Evolutionary conservation across 92 coral and sea anemone species (phyloP).

Genomic region (Heteractis magnifica): DNA sequence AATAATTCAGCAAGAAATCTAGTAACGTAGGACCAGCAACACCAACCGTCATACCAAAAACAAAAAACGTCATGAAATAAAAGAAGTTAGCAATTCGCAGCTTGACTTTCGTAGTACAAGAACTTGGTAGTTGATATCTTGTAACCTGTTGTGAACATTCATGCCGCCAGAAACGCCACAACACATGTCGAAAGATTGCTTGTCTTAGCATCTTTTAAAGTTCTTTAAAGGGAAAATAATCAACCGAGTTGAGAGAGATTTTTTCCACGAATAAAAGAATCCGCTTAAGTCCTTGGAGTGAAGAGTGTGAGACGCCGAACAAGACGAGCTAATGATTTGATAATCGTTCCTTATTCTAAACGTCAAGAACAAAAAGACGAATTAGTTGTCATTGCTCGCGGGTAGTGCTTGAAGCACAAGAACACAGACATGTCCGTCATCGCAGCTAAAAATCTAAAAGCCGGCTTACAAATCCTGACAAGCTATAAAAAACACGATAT

Average conservation of each 20-base stretch:
- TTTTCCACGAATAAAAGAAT: background rate
- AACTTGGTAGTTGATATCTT: slow-evolving; percentile 1
- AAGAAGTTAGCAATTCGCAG: slow-evolving; percentile 51
- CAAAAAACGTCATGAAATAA: slow-evolving; percentile 70
- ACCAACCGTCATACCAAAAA: slow-evolving; percentile 94
- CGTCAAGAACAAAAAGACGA: background rate
- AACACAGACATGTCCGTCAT: background rate
- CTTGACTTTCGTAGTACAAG: slow-evolving; percentile 35
- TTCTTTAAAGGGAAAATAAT: too few species aligned
- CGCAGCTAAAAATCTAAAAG: background rate
- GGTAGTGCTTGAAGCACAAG: background rate
- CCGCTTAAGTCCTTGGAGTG: background rate
- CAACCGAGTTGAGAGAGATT: too few species aligned
- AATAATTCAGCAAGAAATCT: slow-evolving; percentile 69
- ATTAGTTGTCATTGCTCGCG: background rate
- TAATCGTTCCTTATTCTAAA: background rate
- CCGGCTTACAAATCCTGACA: too few species aligned
- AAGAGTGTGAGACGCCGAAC: background rate
- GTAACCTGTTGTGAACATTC: slow-evolving; percentile 30
- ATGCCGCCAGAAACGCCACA: slow-evolving; percentile 49
- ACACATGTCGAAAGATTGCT: slow-evolving; percentile 51
- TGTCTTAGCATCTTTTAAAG: slow-evolving; percentile 60
- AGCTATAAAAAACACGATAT: too few species aligned
- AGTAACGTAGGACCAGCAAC: slow-evolving; percentile 89
- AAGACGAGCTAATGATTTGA: background rate